phyloP scores from a whole-genome alignment of 2,113 vertebrate species.

The Rissa tridactyla region DNA sequence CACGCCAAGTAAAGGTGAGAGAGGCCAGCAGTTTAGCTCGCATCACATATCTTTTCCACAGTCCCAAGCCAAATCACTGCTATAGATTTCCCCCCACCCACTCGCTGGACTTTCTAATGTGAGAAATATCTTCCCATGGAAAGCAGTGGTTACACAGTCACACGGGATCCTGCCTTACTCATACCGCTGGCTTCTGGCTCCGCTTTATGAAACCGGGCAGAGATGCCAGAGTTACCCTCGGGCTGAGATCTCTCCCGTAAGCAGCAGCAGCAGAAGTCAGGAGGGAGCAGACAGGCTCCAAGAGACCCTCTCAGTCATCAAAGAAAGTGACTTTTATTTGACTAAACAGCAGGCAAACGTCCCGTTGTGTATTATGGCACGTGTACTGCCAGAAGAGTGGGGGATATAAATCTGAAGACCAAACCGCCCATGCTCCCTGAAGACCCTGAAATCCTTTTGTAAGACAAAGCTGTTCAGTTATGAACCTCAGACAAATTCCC shows the following conservation, averaged over 20 bases:
- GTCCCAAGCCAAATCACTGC: slow-evolving; percentile 19
- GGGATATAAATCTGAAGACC: neutral
- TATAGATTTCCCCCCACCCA: slow-evolving; percentile 24
- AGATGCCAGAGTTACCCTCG: slow-evolving; percentile 22
- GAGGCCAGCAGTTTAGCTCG: neutral
- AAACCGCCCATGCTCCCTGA: neutral
- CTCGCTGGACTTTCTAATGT: slow-evolving; percentile 14
- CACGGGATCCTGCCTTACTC: slow-evolving; percentile 45
- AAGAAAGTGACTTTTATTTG: neutral
- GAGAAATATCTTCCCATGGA: slow-evolving; percentile 53
- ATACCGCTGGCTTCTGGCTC: slow-evolving; percentile 14
- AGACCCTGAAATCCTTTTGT: neutral
- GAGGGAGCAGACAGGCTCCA: neutral
- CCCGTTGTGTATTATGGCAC: neutral
- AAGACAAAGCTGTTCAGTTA: neutral
- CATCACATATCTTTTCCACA: slow-evolving; percentile 35
- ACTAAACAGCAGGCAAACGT: neutral
- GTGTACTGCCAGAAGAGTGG: neutral
- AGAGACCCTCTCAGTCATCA: neutral
- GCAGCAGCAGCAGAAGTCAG: neutral
- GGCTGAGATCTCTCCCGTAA: neutral
- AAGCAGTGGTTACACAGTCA: slow-evolving; percentile 25
- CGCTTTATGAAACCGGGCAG: neutral
- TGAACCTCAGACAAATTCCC: neutral
- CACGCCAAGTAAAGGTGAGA: slow-evolving; percentile 14